Evolutionary conservation across 2,113 vertebrate species (phyloP).

Genomic region (Solea senegalensis): DNA sequence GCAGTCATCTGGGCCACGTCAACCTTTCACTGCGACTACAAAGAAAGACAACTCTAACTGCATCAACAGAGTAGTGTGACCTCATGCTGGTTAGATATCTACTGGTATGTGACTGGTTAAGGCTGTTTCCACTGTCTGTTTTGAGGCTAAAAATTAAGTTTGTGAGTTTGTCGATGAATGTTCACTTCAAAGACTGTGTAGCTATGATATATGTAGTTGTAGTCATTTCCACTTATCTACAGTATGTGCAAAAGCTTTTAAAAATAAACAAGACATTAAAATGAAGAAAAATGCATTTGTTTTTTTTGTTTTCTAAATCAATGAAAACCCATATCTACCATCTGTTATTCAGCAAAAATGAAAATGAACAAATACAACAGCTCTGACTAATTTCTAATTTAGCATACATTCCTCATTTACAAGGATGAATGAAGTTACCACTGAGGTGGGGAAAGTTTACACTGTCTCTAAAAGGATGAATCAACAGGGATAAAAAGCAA

Average conservation of each 20-base stretch:
- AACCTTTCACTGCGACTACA: constrained; percentile 67
- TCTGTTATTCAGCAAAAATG: constrained; percentile 22
- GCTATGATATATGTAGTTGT: not conserved
- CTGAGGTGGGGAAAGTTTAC: constrained; percentile 30
- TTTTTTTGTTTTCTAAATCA: not conserved
- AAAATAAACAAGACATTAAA: not conserved
- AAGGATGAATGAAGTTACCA: constrained; percentile 36
- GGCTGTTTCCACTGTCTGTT: constrained; percentile 24
- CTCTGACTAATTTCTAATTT: constrained; percentile 44
- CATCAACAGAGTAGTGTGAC: constrained; percentile 47
- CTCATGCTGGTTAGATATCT: constrained; percentile 34
- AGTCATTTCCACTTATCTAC: not conserved
- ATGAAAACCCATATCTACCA: not conserved
- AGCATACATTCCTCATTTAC: constrained; percentile 19
- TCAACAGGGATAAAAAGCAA: not conserved
- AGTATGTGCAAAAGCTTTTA: constrained; percentile 2
- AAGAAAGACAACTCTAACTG: constrained; percentile 65
- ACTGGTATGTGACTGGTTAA: constrained; percentile 36
- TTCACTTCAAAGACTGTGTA: not conserved
- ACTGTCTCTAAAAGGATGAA: constrained; percentile 49
- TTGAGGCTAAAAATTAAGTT: constrained; percentile 22
- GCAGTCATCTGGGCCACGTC: constrained; percentile 52
- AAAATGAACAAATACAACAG: constrained; percentile 11
- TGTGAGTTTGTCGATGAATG: not conserved
- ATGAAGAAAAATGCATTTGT: not conserved